Evolutionary conservation across 2,888 invertebrate genomes (phyloP).

Genomic region (Xylota sylvarum): DNA sequence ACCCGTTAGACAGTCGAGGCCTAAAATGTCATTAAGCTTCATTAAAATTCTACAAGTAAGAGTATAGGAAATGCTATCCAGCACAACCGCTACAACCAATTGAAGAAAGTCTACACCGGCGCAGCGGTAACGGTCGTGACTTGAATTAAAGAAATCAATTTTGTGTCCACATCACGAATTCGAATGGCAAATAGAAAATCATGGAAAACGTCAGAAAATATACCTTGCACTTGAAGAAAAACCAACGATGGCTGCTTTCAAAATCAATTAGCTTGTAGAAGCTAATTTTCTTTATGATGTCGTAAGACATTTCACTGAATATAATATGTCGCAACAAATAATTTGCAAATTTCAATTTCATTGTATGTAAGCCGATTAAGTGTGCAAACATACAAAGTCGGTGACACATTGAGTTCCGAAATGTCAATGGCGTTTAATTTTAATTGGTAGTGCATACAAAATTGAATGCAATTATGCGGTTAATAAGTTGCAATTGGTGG

Average conservation of each 20-base stretch:
- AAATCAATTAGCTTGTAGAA: conserved; percentile 41
- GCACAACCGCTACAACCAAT: conserved; percentile 48
- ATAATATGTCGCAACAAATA: conserved; percentile 20
- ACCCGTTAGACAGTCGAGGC: conserved; percentile 47
- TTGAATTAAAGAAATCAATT: conserved; percentile 53
- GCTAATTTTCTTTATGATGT: conserved; percentile 39
- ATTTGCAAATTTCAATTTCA: conserved; percentile 19
- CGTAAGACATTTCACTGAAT: conserved; percentile 26
- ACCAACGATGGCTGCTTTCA: conserved; percentile 35
- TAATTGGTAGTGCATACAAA: conserved; percentile 35
- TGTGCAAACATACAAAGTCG: conserved; percentile 4
- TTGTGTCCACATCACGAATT: conserved; percentile 39
- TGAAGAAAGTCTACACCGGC: conserved; percentile 58
- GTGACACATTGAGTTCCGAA: conserved; percentile 16
- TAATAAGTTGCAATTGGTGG: background rate
- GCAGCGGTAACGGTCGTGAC: conserved; percentile 54
- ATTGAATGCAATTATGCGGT: conserved; percentile 43
- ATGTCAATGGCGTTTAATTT: conserved; percentile 35
- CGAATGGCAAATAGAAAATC: conserved; percentile 64
- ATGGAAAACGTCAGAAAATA: conserved; percentile 11
- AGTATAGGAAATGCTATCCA: conserved; percentile 11
- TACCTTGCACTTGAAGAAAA: conserved; percentile 49
- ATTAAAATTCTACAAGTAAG: conserved; percentile 61
- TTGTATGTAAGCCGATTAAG: conserved; percentile 61
- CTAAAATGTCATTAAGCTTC: conserved; percentile 39